Base-by-base conservation (phyloP, 1,140 invertebrate species). In the Platyura marginata region DNA sequence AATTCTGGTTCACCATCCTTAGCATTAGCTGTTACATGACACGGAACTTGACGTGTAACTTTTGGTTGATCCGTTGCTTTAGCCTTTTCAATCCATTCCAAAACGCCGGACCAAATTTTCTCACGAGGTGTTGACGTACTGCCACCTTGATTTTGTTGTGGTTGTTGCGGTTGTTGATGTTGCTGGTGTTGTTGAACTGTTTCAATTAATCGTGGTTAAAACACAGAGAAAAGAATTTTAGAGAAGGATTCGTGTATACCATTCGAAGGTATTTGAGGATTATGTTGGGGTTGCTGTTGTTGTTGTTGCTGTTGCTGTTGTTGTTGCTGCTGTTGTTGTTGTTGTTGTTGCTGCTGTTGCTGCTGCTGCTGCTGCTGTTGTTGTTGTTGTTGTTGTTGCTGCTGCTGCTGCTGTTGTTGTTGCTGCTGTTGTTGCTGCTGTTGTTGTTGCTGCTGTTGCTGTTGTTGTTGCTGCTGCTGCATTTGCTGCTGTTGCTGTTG, bases 1-100 rank as follows among this genome's bases (percentile, higher is more conserved):
- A 92, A 68, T 62, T 92, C 88, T 1, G 81, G 76, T 56, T 90
- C 83, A 13, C 84, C 81, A 52, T 86, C 81, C 49, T 81, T 82
- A 0, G 73, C 70, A 51, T 77, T 77, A 4, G 75, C 71, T 2
- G 76, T 78, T 2, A 93, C 82, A 49, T 84, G 80, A 62, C 86
- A 93, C 0, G 81, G 81, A 16, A 93, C 74, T 47, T 80, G 77
- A 50, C 84, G 74, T 2, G 81, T 79, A 43, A 85, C 73, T 62
- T 90, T 90, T 49, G 79, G 75, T 42, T 70, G 70, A 53, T 80
- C 76, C 3, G 68, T 65, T 6, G 74, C 67, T 52, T 72, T 74
- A 41, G 72, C 71, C 57, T 92, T 93, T 53, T 94, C 90, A 48
- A 87, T 79, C 84, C 88, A 94, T 62, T 94, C 89, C 3, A 94